Base-by-base conservation (phyloP, 1,140 invertebrate species). In the Drosophila mojavensis region DNA sequence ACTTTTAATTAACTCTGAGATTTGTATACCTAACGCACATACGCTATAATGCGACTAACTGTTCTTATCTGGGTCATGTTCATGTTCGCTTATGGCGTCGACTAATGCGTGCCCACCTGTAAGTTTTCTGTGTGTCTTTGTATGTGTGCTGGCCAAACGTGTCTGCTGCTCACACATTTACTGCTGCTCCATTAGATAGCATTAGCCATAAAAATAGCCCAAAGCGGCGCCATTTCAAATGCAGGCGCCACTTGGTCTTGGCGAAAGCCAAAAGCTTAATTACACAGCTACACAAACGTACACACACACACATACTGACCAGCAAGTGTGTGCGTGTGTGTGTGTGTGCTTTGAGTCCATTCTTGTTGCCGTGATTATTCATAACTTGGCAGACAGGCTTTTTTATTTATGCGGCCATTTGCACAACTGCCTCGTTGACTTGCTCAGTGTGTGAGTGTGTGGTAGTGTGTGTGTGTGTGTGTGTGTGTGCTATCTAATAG, bases 1-100 rank as follows among this genome's bases (percentile, higher is more conserved):
- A 78, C 84, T 88, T 89, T 89, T 88, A 88, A 88, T 88, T 89
- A 88, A 86, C 67, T 81, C 80, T 71, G 45, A 84, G 84, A 88
- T 88, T 89, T 84, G 83, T 86, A 80, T 68, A 68, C 69, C 53
- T 62, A 50, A 69, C 51, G 48, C 67, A 72, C 51, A 70, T 65
- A 36, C 45, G 28, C 45, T 39, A 53, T 41, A 47, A 62, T 63
- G 64, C 54, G 54, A 59, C 33, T 56, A 20, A n/a, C 51, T 43
- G 15, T 53, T 68, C 79, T 80, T 86, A 89, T 86, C 83, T 79
- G 24, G 63, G 48, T 41, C 70, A 74, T 63, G 67, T 68, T 43
- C 56, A 73, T 71, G 67, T 13, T 61, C 41, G 33, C 53, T 65
- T 47, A 11, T 71, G 47, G 47, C 60, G 26, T 7, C 5, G 9